Percentiles rank a stretch among this genome's conserved stretches.
Evolutionary conservation across 2,113 vertebrate species (phyloP).

Genomic region (Colistium nudipinnis): DNA sequence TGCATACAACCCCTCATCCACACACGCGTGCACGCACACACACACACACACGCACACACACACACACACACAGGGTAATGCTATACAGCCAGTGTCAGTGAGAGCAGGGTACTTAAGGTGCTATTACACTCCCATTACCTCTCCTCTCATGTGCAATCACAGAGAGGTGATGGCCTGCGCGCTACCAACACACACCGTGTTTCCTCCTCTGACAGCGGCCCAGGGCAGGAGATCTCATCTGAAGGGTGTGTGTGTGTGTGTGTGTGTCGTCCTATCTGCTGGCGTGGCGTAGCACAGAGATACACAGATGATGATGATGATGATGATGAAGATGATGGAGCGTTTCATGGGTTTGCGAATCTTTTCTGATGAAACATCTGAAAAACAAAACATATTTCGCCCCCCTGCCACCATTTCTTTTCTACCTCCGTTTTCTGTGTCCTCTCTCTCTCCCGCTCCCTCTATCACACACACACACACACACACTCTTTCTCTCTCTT

Average conservation of each 20-base stretch:
- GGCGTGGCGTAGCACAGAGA: too few species aligned
- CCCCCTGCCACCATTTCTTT: conserved; percentile 36
- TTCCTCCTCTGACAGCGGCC: conserved; percentile 87
- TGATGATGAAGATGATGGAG: conserved; percentile 79
- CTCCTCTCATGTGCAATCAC: conserved; percentile 81
- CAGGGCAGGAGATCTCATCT: conserved; percentile 57
- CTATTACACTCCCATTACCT: conserved; percentile 82
- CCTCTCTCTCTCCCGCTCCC: conserved; percentile 17
- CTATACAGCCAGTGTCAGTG: conserved; percentile 77
- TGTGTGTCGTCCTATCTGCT: too few species aligned
- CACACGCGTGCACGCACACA: conserved; percentile 11
- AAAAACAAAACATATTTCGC: conserved; percentile 65
- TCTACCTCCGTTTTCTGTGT: conserved; percentile 56
- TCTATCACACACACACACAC: conserved; percentile 10
- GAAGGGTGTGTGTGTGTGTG: conserved; percentile 48
- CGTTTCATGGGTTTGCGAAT: conserved; percentile 63
- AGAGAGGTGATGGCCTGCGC: conserved; percentile 84
- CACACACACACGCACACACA: conserved; percentile 38
- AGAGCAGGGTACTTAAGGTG: conserved; percentile 80
- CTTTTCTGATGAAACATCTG: conserved; percentile 68
- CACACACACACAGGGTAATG: conserved; percentile 69
- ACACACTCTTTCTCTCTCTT: conserved; percentile 40
- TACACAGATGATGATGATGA: conserved; percentile 83
- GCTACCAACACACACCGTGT: conserved; percentile 84
- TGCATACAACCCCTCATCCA: conserved; percentile 22